phyloP scores from a whole-genome alignment of 2,888 invertebrate species.

The Tyria jacobaeae region DNA sequence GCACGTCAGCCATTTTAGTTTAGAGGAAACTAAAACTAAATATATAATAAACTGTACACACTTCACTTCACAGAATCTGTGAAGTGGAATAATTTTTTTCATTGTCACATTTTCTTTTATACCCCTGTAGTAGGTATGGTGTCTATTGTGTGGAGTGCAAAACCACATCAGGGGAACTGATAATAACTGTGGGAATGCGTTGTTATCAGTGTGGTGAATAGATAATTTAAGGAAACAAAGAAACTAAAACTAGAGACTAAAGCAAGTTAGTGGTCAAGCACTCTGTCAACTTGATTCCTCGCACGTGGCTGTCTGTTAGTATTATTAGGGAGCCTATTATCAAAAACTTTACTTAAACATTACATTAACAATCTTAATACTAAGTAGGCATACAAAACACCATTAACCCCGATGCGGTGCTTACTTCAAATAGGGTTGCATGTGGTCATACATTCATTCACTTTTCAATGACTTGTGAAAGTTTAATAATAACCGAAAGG shows the following conservation, averaged over 20 bases:
- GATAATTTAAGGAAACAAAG: neutral
- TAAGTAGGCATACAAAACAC: too few relatives aligned
- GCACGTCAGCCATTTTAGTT: constrained; percentile 62
- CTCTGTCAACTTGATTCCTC: too few relatives aligned
- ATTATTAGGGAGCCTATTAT: too few relatives aligned
- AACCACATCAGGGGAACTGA: constrained; percentile 56
- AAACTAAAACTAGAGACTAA: neutral
- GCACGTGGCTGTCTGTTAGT: too few relatives aligned
- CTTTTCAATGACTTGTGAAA: too few relatives aligned
- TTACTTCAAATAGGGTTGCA: too few relatives aligned
- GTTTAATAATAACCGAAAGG: too few relatives aligned
- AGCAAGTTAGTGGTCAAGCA: too few relatives aligned
- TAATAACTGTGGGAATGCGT: constrained; percentile 47
- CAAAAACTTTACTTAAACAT: too few relatives aligned
- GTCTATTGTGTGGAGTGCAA: constrained; percentile 51
- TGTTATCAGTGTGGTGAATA: neutral
- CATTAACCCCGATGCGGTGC: too few relatives aligned
- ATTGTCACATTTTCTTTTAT: constrained; percentile 52
- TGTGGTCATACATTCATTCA: too few relatives aligned
- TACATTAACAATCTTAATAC: too few relatives aligned
- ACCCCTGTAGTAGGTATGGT: constrained; percentile 52
- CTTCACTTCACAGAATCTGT: constrained; percentile 79
- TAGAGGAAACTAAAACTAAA: constrained; percentile 29
- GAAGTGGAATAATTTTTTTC: constrained; percentile 63
- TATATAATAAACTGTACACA: constrained; percentile 46